phyloP scores from a whole-genome alignment of 2,113 vertebrate species.

The Aleadryas rufinucha region DNA sequence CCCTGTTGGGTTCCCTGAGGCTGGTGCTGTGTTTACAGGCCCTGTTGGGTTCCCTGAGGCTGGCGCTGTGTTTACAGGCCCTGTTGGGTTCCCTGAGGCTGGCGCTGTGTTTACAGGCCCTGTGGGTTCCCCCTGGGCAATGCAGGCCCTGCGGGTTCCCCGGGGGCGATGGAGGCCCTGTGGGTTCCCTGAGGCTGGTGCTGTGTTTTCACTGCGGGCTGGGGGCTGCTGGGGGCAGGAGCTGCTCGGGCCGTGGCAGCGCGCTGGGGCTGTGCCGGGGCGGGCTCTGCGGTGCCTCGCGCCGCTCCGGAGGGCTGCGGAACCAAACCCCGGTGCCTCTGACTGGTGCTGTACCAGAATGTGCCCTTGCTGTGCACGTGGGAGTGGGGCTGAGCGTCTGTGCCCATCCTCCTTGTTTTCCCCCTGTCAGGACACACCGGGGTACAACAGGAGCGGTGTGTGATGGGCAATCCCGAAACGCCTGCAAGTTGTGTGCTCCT shows the following conservation, averaged over 20 bases:
- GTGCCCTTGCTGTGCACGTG: fast-evolving
- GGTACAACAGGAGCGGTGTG: fast-evolving
- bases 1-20: too few relatives aligned
- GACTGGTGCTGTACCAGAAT: neutral
- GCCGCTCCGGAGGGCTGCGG: neutral
- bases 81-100: neutral
- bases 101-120: too few relatives aligned
- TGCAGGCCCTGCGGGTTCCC: neutral
- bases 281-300: neutral
- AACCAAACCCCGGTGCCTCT: fast-evolving
- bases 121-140: too few relatives aligned
- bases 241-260: fast-evolving
- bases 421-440: neutral
- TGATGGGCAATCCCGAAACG: fast-evolving
- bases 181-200: neutral
- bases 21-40: too few relatives aligned
- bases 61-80: neutral
- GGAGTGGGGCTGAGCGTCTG: neutral
- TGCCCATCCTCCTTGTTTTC: neutral
- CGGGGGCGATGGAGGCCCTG: too few relatives aligned
- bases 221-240: neutral
- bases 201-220: fast-evolving
- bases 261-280: neutral
- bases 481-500: neutral
- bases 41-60: too few relatives aligned